Base-by-base conservation (phyloP, 1,140 invertebrate genomes). In the Chironomus tepperi region DNA sequence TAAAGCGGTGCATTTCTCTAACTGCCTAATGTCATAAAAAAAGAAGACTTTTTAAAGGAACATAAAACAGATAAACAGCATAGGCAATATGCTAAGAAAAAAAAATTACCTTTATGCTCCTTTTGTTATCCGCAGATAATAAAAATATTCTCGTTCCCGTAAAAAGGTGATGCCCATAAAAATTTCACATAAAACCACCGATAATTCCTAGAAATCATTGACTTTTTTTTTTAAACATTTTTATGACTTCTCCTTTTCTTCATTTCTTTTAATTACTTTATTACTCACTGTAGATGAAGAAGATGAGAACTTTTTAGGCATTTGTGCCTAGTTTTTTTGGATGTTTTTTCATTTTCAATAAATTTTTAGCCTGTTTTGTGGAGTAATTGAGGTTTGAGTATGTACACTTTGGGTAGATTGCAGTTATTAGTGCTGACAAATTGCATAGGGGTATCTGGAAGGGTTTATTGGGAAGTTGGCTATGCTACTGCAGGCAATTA, bases 181-280 rank as follows among this genome's bases (percentile, higher is more conserved):
- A 18, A 70, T 18, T 19, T 70, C 18, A 18, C 9, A 57, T n/a
- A 57, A 57, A 57, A 57, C 47, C 47, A 57, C 47, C 47, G 65
- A 18, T n/a, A n/a, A 70, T 70, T 70, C 65, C 19, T 19, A 19
- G 65, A 70, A 70, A 70, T 70, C 65, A 70, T 70, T 70, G 65
- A 70, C 65, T 70, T 70, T 70, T 70, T 70, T 70, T 70, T 70
- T 70, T 18, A 7, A 70, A 70, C 8, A 19, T 70, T 70, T 70
- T 70, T 70, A 70, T 19, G 65, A 70, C 65, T 21, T 70, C 47
- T 57, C 47, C 47, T 57, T 57, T 57, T 57, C 47, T 57, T 57
- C n/a, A 1, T 9, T 18, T 70, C n/a, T 70, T 70, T 70, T 70
- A 70, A 70, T 70, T 70, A 70, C 65, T 70, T 70, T 70, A 70